These are phyloP conservation scores for Semicossyphus pulcher DNA, from an alignment of 2,113 vertebrate species.

Conservation along the genomic window DNA sequence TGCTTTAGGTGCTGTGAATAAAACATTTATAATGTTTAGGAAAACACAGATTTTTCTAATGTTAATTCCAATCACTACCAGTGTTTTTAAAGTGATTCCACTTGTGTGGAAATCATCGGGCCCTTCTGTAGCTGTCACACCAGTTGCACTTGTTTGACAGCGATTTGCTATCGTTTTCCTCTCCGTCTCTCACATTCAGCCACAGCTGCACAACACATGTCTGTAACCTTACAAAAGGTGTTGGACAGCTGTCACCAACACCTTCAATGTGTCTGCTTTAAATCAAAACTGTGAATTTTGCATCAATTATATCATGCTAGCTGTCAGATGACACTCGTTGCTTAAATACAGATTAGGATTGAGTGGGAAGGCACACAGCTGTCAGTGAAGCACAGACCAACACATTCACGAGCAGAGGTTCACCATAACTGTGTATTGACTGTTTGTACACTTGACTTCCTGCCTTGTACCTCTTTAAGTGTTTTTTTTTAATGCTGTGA, in stretches of 20 bases:
- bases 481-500: neutral
- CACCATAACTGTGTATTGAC: neutral
- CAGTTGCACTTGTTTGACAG: too few species aligned
- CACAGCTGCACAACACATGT: conserved; percentile 17
- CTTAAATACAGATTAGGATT: conserved; percentile 8
- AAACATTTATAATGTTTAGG: too few species aligned
- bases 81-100: too few species aligned
- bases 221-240: conserved; percentile 8
- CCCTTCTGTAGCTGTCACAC: too few species aligned
- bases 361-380: conserved; percentile 6
- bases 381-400: conserved; percentile 3
- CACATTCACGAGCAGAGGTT: neutral
- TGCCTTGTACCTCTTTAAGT: too few species aligned
- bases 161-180: neutral
- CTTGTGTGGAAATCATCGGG: too few species aligned
- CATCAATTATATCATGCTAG: neutral
- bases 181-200: conserved; percentile 3
- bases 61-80: too few species aligned
- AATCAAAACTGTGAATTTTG: conserved; percentile 20
- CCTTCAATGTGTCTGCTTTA: conserved; percentile 1
- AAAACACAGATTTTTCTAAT: too few species aligned
- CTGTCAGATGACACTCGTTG: neutral
- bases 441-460: neutral
- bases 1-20: too few species aligned
- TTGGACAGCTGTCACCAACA: neutral